phyloP scores from a whole-genome alignment of 2,888 invertebrate genomes.

The Shargacucullia verbasci region DNA sequence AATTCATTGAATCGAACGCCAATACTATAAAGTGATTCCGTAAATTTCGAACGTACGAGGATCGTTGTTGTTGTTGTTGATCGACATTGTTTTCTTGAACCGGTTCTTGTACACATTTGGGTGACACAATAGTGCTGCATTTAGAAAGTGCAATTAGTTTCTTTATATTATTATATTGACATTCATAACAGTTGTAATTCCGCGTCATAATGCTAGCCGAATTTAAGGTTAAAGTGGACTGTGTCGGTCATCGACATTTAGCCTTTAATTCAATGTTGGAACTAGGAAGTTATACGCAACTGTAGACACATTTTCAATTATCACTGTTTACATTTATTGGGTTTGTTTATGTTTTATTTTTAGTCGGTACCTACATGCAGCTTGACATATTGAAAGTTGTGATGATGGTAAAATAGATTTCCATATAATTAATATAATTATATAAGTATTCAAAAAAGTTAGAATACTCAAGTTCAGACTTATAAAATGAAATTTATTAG shows the following conservation, averaged over 20 bases:
- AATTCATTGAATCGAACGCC: constrained; percentile 57
- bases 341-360: constrained; percentile 71
- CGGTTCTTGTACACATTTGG: constrained; percentile 50
- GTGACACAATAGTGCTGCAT: constrained; percentile 61
- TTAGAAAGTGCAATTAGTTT: constrained; percentile 32
- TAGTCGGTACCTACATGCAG: constrained; percentile 39
- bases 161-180: constrained; percentile 10
- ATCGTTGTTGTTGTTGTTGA: too few relatives aligned
- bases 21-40: constrained; percentile 31
- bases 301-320: constrained; percentile 65
- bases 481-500: too few relatives aligned
- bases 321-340: constrained; percentile 74
- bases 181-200: constrained; percentile 16
- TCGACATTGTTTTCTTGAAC: constrained; percentile 58
- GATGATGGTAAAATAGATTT: too few relatives aligned
- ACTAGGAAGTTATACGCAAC: constrained; percentile 77
- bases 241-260: constrained; percentile 71
- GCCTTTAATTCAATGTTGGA: constrained; percentile 74
- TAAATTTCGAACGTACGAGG: constrained; percentile 40
- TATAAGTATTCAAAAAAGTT: too few relatives aligned
- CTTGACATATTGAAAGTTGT: background rate
- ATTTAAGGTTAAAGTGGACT: constrained; percentile 46
- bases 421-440: too few relatives aligned
- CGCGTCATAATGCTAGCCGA: constrained; percentile 27
- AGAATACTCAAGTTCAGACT: too few relatives aligned